Percentiles rank a stretch among this genome's conserved stretches.
phyloP scores from a whole-genome alignment of 2,797 vertebrate genomes.

The Oryzias sinensis region DNA sequence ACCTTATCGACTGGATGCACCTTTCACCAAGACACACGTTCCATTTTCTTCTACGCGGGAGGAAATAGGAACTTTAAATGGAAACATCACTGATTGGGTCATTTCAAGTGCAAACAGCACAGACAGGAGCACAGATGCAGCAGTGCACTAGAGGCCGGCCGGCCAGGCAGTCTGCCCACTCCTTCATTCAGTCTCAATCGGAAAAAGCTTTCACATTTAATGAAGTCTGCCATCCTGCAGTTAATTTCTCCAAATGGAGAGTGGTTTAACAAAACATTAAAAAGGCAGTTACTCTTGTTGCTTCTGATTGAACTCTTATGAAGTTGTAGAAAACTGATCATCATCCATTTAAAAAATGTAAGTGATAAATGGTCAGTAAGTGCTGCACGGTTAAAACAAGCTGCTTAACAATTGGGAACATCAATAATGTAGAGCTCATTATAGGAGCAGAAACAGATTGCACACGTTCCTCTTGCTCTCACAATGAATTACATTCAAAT shows the following conservation, averaged over 20 bases:
- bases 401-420: constrained; percentile 1
- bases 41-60: constrained; percentile 2
- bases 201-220: constrained; percentile 40
- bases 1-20: not conserved
- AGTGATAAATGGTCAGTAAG: constrained; percentile 7
- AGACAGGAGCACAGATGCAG: constrained; percentile 22
- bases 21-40: constrained; percentile 1
- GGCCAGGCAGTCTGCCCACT: constrained; percentile 7
- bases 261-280: constrained; percentile 10
- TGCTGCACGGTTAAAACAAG: constrained; percentile 7
- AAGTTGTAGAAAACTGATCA: constrained; percentile 1
- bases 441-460: not conserved
- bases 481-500: constrained; percentile 1
- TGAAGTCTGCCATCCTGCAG: constrained; percentile 19
- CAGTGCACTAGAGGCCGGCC: constrained; percentile 12
- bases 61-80: constrained; percentile 1
- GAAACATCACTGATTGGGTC: constrained; percentile 13
- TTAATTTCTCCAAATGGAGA: constrained; percentile 27
- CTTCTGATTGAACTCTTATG: constrained; percentile 2
- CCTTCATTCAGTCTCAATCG: constrained; percentile 45
- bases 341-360: constrained; percentile 4
- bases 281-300: constrained; percentile 14
- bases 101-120: constrained; percentile 10
- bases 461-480: not conserved
- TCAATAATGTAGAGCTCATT: constrained; percentile 1